Conservation (phyloP, 2,888 invertebrate species). For the Cistogaster globosa region DNA sequence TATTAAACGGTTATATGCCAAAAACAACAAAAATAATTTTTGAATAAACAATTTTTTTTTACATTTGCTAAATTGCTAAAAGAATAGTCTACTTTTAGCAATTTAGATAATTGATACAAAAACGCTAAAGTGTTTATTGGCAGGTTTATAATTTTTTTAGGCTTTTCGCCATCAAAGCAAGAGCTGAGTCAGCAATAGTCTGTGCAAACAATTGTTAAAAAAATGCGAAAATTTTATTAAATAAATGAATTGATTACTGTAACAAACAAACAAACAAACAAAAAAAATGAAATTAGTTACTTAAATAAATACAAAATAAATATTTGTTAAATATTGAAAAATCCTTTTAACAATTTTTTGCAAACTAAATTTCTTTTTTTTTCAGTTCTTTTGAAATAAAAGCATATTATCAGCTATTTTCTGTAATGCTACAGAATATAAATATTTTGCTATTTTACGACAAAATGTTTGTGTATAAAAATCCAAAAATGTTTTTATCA, state of each 20-base stretch:
- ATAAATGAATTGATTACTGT: background rate
- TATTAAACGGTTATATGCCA: conserved; percentile 24
- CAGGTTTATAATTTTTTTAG: background rate
- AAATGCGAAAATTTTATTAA: background rate
- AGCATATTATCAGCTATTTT: background rate
- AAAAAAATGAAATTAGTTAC: too few species aligned
- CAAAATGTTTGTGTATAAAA: conserved; percentile 37
- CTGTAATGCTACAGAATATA: background rate
- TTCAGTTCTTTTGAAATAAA: too few species aligned
- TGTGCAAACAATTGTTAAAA: background rate
- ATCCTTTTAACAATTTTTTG: background rate
- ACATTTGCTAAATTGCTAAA: too few species aligned
- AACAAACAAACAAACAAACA: background rate
- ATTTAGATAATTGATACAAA: conserved; percentile 55
- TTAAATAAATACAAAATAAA: background rate
- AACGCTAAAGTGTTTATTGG: background rate
- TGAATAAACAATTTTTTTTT: conserved; percentile 8
- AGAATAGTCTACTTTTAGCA: conserved; percentile 30
- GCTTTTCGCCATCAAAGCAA: background rate
- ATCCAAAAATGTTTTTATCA: conserved; percentile 20
- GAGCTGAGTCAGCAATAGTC: conserved; percentile 10
- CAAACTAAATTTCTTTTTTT: background rate
- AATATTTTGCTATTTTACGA: conserved; percentile 39
- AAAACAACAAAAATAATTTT: background rate
- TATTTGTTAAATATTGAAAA: background rate